Base-by-base conservation (phyloP, 2,888 invertebrate genomes). In the Caenorhabditis afra region DNA sequence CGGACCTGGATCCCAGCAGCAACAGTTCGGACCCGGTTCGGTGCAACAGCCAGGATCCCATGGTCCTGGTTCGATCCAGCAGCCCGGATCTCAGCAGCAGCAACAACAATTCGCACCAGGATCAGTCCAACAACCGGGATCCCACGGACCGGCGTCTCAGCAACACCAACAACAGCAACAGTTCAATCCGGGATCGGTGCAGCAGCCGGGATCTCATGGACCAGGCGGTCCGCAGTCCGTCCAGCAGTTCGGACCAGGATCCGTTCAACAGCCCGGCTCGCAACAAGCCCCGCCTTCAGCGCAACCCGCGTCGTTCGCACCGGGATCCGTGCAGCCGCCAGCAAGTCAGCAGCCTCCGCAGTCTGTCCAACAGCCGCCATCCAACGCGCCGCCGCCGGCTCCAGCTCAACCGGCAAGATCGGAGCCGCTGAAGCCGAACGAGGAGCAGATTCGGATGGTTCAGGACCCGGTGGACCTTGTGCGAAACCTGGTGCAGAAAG, bases 401-500 rank as follows among this genome's bases (percentile, higher is more conserved):
- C 23, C 67, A 0, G 29, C 23, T 11, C 14, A 45, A 16, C 50
- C 73, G 3, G 18, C 37, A n/a, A 61, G 29, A 12, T 14, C 23
- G 16, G 53, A 59, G 35, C 77, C 78, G 23, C 44, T 55, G 39
- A 66, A 57, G 29, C 73, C 79, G 41, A 79, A 65, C 3, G 68
- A 73, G 20, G 79, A 79, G 41, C 75, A 79, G 35, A 59, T 75
- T 4, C 52, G 75, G 61, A 52, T 70, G 70, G 79, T 79, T 0
- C 75, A 75, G 16, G 79, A 79, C 57, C 79, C 79, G 10, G 70
- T 70, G 7, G 65, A 59, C 10, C 49, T 79, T 16, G 49, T 66
- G 1, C 39, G 79, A 12, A 65, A 59, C 39, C 44, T 79, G 45
- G 62, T 79, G 14, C 39, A 50, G 8, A 67, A 61, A n/a, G 79